A percentile compares a stretch with the other conserved stretches of the same genome.
Conservation (phyloP, 2,888 invertebrate genomes). For the Dryadula phaetusa region DNA sequence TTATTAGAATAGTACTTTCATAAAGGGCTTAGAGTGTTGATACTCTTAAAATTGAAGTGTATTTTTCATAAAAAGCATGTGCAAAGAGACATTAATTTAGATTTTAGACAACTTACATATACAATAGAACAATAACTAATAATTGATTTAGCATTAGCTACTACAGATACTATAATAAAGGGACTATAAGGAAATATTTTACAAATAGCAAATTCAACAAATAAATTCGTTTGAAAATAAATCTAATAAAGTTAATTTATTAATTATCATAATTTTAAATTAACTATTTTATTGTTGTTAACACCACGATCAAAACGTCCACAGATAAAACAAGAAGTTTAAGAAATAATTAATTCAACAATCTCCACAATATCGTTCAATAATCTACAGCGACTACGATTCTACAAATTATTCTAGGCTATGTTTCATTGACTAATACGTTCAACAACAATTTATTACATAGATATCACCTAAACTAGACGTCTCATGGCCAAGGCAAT, state of each 20-base stretch:
- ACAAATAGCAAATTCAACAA: conserved; percentile 50
- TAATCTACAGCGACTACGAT: conserved; percentile 49
- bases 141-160: conserved; percentile 40
- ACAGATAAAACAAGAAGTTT: conserved; percentile 8
- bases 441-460: conserved; percentile 53
- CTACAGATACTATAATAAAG: conserved; percentile 37
- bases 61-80: conserved; percentile 45
- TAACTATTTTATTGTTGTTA: conserved; percentile 30
- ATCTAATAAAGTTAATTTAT: conserved; percentile 21
- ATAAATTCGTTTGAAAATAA: conserved; percentile 39
- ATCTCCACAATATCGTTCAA: conserved; percentile 39
- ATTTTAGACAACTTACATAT: conserved; percentile 36
- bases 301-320: conserved; percentile 13
- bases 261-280: conserved; percentile 31
- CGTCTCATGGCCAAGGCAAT: conserved; percentile 48
- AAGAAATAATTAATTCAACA: conserved; percentile 36
- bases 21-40: not conserved
- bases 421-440: conserved; percentile 50
- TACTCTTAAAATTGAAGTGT: conserved; percentile 13
- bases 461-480: conserved; percentile 47
- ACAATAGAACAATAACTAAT: conserved; percentile 47
- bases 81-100: conserved; percentile 42
- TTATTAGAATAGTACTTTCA: conserved; percentile 3
- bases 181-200: conserved; percentile 36
- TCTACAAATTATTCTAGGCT: conserved; percentile 52